Evolutionary conservation across 2,797 vertebrate genomes (phyloP).

Genomic region (Melanotaenia trifasciata): DNA sequence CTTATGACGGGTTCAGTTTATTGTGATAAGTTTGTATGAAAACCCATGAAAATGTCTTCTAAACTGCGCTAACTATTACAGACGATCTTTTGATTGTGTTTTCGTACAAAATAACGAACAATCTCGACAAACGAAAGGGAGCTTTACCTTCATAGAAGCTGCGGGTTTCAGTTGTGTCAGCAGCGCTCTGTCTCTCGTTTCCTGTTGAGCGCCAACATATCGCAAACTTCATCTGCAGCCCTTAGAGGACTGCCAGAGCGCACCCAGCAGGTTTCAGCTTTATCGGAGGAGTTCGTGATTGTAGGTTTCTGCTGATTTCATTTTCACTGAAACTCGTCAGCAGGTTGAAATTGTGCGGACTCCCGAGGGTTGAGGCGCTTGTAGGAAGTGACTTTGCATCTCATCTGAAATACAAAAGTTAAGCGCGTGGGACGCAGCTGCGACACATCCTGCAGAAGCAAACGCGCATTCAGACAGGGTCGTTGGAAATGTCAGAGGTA

Average conservation of each 20-base stretch:
- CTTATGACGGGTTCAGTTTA: background rate
- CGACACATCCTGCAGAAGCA: slow-evolving; percentile 63
- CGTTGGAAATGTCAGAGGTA: slow-evolving; percentile 41
- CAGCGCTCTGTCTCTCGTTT: slow-evolving; percentile 49
- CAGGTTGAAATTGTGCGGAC: background rate
- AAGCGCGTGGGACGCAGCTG: slow-evolving; percentile 56
- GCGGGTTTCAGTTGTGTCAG: slow-evolving; percentile 57
- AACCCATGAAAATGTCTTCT: background rate
- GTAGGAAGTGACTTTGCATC: slow-evolving; percentile 70
- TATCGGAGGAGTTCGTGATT: background rate
- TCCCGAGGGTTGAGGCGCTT: background rate
- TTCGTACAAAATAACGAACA: background rate
- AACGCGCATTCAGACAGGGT: background rate
- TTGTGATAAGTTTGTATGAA: background rate
- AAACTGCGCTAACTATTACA: background rate
- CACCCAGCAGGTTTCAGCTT: background rate
- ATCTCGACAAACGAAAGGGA: background rate
- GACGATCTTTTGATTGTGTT: background rate
- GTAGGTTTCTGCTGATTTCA: background rate
- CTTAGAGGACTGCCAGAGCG: background rate
- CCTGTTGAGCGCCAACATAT: slow-evolving; percentile 53
- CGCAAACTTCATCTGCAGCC: slow-evolving; percentile 15
- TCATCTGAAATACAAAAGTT: slow-evolving; percentile 31
- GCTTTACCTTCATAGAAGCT: slow-evolving; percentile 53
- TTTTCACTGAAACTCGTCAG: background rate